Conservation (phyloP, 1,140 invertebrate species). For the Agraylea sexmaculata region DNA sequence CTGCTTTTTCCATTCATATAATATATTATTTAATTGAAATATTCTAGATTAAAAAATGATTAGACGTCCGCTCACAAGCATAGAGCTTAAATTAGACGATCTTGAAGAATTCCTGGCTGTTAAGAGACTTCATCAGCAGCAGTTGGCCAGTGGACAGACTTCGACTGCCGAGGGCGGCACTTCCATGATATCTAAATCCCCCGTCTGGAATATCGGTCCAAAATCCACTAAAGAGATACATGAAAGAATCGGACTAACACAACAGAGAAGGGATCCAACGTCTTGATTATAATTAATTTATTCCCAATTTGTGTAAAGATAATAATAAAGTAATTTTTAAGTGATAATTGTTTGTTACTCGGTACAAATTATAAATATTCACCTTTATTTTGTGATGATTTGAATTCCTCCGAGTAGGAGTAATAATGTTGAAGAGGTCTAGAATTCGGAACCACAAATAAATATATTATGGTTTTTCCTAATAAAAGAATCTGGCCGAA, state of each 20-base stretch:
- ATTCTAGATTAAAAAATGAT: slow-evolving; percentile 45
- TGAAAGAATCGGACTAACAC: slow-evolving; percentile 53
- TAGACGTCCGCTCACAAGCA: slow-evolving; percentile 60
- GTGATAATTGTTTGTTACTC: no score
- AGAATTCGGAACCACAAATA: no score
- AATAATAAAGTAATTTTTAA: background rate
- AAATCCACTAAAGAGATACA: slow-evolving; percentile 50
- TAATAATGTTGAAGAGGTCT: no score
- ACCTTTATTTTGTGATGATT: no score
- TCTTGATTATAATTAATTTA: background rate
- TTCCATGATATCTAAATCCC: slow-evolving; percentile 29
- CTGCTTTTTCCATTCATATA: background rate
- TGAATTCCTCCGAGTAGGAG: no score
- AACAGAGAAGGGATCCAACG: slow-evolving; percentile 15
- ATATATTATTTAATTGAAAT: slow-evolving; percentile 4
- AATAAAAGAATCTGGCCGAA: no score
- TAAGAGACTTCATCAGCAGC: slow-evolving; percentile 39
- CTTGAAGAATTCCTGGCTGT: slow-evolving; percentile 57
- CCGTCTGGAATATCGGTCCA: slow-evolving; percentile 33
- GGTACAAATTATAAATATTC: no score
- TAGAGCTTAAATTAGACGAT: slow-evolving; percentile 65
- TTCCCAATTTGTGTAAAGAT: background rate
- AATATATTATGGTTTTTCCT: no score
- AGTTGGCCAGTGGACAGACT: slow-evolving; percentile 31
- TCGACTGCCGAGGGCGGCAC: slow-evolving; percentile 42